Evolutionary conservation across 2,113 vertebrate genomes (phyloP), one percentile per base, ranked within the genome.

Genomic region (Colinus virginianus): DNA sequence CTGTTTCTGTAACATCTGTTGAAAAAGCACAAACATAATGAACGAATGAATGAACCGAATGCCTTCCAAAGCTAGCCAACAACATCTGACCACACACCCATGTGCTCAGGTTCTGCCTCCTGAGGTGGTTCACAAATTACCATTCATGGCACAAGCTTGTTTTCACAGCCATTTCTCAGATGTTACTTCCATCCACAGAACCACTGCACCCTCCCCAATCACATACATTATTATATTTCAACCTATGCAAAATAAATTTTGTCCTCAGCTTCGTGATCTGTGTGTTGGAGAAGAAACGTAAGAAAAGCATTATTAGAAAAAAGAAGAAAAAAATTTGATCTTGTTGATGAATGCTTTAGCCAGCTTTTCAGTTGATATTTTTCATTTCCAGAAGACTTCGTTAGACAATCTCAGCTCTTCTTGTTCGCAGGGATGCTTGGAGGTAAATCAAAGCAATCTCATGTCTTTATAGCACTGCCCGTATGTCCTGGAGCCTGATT

Each of bases 1-100:
- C 94, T 20, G 92, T 86, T 87, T 97, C 83, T 91, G 94, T 96
- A 46, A 67, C 53, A 90, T 89, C 98, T 98, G 94, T 63, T 63
- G 88, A 94, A 78, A 96, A 77, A 96, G 23, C 7, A 92, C 18
- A 58, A n/a, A 58, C 4, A 32, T 9, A 19, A 19, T 32, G 55
- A 56, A 56, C 13, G 56, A 67, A 45, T 22, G 42, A 38, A 78
- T 79, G n/a, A 78, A 87, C 26, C 16, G 26, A 53, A 53, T 6
- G 13, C 4, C 16, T 62, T 61, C 66, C 68, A 63, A 43, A 63
- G 68, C 22, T 3, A 36, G 61, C 32, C 14, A 56, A 18, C 66
- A 30, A 2, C 48, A 45, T 7, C 56, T 5, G 23, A 64, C 15
- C 56, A 43, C 63, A 11, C 56, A 38, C 58, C 5, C 43, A 6